Evolutionary conservation across 2,113 vertebrate species (phyloP).

Genomic region (Phoenicopterus ruber): DNA sequence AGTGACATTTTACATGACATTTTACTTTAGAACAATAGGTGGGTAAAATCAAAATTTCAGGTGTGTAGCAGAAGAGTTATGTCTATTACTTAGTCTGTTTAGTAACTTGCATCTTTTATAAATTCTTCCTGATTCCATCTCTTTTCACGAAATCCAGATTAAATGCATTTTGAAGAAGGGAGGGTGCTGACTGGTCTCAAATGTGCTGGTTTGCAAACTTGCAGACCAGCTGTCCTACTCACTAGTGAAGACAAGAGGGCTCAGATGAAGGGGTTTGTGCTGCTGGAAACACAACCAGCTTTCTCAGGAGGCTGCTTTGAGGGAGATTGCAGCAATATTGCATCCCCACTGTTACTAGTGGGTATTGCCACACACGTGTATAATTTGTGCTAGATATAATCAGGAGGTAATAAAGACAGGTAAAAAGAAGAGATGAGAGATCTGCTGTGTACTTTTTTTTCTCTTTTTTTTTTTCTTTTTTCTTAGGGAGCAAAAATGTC

Average conservation of each 20-base stretch:
- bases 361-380: neutral
- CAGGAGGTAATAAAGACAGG: conserved; percentile 40
- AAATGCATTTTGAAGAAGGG: neutral
- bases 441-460: neutral
- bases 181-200: neutral
- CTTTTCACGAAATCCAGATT: neutral
- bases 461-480: neutral
- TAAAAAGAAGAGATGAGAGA: neutral
- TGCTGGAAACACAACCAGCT: conserved; percentile 17
- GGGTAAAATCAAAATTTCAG: neutral
- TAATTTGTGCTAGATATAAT: conserved; percentile 57
- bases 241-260: conserved; percentile 3
- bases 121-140: neutral
- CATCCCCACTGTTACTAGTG: neutral
- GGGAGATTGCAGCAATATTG: conserved; percentile 20
- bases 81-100: neutral
- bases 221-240: conserved; percentile 32
- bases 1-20: conserved; percentile 4
- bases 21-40: conserved; percentile 20
- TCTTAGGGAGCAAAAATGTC: conserved; percentile 3
- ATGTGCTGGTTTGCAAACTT: conserved; percentile 19
- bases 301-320: conserved; percentile 47
- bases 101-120: neutral
- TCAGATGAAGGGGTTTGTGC: conserved; percentile 27
- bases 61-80: neutral